Base-by-base conservation (phyloP, 2,797 vertebrate genomes). In the Pagetopsis macropterus region DNA sequence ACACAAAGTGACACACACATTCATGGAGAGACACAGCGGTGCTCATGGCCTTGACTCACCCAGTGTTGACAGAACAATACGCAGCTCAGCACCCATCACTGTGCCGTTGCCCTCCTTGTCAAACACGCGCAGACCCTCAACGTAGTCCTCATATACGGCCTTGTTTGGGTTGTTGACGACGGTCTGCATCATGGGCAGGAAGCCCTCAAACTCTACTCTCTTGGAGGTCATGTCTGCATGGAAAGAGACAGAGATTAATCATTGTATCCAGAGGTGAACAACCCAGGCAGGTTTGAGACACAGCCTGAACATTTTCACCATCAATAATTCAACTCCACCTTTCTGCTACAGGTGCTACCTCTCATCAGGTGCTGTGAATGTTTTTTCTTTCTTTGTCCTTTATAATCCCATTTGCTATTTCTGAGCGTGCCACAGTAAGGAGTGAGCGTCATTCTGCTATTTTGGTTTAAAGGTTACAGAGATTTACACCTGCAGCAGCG, bases 71-170 rank as follows among this genome's bases (percentile, higher is more conserved):
- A 99, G 93, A 37, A 99, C 98, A 0, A 99, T 98, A 69, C 98
- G 98, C 84, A 99, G 96, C 90, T 99, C 98, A 94, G 98, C 97
- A 0, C 98, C 98, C 97, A 98, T 99, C 83, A 99, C 98, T 67
- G 98, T 99, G 91, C 98, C 98, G 0, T 99, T 99, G 87, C 97
- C 97, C 91, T 99, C 98, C 90, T 99, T 99, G 95, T 99, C 98
- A 16, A 99, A 99, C 90, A 99, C 98, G 52, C 98, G 97, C 85
- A 99, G 95, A 94, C 98, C 98, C 94, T 99, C 98, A 95, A 99
- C 98, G 0, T 99, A 99, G 93, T 99, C 98, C 65, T 99, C 98
- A 33, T 82, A 97, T 62, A 74, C 86, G 8, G 96, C 98, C 94
- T 99, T 97, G 37, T 98, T 97, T 78, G 97, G 97, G 93, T 95